Evolutionary conservation across 2,113 vertebrate species (phyloP), one percentile per base, ranked within the genome.

Genomic region (Lophura nycthemera): DNA sequence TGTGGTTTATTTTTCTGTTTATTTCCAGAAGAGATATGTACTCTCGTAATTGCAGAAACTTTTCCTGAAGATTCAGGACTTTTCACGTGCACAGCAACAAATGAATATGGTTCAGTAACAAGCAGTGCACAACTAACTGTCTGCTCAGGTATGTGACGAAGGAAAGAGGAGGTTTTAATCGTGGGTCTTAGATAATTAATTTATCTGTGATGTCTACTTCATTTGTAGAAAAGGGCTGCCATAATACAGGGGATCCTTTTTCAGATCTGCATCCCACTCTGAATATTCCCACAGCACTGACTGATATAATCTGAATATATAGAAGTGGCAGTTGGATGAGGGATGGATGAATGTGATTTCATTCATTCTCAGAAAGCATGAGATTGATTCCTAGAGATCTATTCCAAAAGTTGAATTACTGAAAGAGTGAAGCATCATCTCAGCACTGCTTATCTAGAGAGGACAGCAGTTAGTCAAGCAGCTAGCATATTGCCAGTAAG

Each of bases 1-100:
- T 82, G 13, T 36, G 11, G 4, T 48, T 70, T 90, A 10, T 91
- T 89, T 48, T 67, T 89, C 56, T 95, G 2, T 93, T 92, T 94
- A 24, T 91, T 97, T 98, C 43, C 86, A 99, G 99, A 99, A 96
- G 99, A 99, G 98, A 99, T 99, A 96, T 99, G 99, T 91, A 99
- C 99, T 15, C 97, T 99, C 36, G 99, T 99, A 85, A 99, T 99
- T 18, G 98, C 99, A 1, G 99, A 99, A 97, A 98, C 98, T 17
- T 99, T 99, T 91, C 99, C 99, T 45, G 99, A 99, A 97, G 99
- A 99, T 25, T 98, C 99, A 11, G 99, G 99, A 47, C 95, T 97
- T 84, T 99, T 99, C 95, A 98, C 97, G 13, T 99, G 99, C 96
- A 98, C 95, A 2, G 99, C 98, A 27, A 98, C 97, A 81, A 99